These are phyloP conservation scores for Agelastica alni DNA, from an alignment of 2,888 invertebrate genomes.

Conservation along the genomic window DNA sequence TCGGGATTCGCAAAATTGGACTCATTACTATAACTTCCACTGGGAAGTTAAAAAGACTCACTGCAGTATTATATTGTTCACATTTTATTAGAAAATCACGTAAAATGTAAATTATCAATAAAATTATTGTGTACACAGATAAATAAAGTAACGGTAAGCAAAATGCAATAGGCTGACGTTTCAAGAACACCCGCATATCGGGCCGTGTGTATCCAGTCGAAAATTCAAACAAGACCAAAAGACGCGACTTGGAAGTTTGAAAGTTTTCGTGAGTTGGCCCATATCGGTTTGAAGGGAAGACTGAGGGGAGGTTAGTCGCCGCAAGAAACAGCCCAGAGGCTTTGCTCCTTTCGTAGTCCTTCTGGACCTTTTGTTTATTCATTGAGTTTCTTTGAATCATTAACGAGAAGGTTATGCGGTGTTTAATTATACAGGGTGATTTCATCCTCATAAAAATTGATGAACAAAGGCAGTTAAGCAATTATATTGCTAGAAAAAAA, in stretches of 20 bases:
- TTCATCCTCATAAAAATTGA: too few species aligned
- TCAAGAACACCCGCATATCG: constrained; percentile 45
- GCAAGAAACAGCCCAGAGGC: constrained; percentile 18
- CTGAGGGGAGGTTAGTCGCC: constrained; percentile 5
- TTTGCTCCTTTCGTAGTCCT: constrained; percentile 11
- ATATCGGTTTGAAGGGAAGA: constrained; percentile 42
- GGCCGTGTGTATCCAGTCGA: constrained; percentile 55
- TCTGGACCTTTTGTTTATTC: constrained; percentile 25
- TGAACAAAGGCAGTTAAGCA: too few species aligned
- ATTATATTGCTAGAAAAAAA: too few species aligned
- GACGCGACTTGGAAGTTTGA: constrained; percentile 48
- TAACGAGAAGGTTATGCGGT: constrained; percentile 21
- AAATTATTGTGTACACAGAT: not conserved
- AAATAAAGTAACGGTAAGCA: constrained; percentile 21
- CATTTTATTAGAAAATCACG: too few species aligned
- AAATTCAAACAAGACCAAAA: constrained; percentile 55
- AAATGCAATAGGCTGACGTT: constrained; percentile 37
- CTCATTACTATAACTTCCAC: too few species aligned
- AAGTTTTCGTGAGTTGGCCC: constrained; percentile 42
- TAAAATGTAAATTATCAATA: not conserved
- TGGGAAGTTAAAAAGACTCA: too few species aligned
- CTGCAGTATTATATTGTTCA: too few species aligned
- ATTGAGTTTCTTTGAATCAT: constrained; percentile 27
- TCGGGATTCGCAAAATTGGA: too few species aligned
- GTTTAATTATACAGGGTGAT: constrained; percentile 10